Base-by-base conservation (phyloP, 1,140 invertebrate species). In the Popillia japonica region DNA sequence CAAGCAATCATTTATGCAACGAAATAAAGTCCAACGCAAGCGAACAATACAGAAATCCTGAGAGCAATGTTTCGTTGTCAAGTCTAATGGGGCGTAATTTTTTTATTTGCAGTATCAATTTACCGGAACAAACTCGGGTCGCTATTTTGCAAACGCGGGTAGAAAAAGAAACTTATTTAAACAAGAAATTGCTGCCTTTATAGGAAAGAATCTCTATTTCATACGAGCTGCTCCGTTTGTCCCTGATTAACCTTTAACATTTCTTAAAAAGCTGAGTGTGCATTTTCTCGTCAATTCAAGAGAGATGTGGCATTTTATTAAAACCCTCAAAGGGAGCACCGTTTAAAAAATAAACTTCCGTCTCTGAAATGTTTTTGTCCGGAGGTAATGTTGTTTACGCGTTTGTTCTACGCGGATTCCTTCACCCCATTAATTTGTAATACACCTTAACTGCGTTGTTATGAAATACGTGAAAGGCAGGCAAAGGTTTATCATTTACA, bases 221-320 rank as follows among this genome's bases (percentile, higher is more conserved):
- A 55, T 17, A 55, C 48, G 17, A 55, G 48, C 48, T 34, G 27
- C 27, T 14, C 14, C 48, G 48, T 55, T 55, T 17, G 48, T 17
- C 48, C 17, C 48, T 55, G 48, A 55, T 55, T 55, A 55, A 55
- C 48, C 48, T 55, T 55, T 55, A 55, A 55, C 48, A 55, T 55
- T 55, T 55, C 48, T 55, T 55, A 17, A 55, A 55, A 55, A 55
- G 48, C 48, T 55, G 48, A 55, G 48, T 55, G 48, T 55, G 48
- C 48, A 55, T 17, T 55, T 55, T 17, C 17, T 55, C 48, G 11
- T 55, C 48, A 55, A 55, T 55, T 55, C 48, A 55, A 17, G 48
- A 34, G 14, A 55, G 17, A 55, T 55, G 48, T 55, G 48, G 48
- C 48, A 55, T 55, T 55, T 55, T 55, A 55, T 55, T 55, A 55